Conservation (phyloP, 1,140 invertebrate genomes). For the Psilanteris sp. region DNA sequence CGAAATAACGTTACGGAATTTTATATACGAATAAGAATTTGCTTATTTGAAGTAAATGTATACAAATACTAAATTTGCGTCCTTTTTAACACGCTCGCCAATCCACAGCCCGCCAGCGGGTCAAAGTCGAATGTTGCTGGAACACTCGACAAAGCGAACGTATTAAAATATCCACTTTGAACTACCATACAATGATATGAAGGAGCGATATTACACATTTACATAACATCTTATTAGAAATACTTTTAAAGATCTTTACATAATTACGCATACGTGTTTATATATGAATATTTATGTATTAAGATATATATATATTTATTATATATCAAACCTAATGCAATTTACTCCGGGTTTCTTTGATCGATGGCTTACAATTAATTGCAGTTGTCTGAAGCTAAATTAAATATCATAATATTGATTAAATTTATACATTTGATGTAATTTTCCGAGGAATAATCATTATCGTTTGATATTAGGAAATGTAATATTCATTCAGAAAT, state of each 20-base stretch:
- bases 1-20: background rate
- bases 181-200: conserved; percentile 6
- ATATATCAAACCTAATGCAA: conserved; percentile 2
- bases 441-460: no score
- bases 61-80: conserved; percentile 28
- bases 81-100: conserved; percentile 41
- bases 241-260: conserved; percentile 18
- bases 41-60: conserved; percentile 21
- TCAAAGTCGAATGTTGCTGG: conserved; percentile 16
- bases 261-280: background rate
- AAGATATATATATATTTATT: conserved; percentile 9
- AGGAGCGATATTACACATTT: conserved; percentile 24
- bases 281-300: no score
- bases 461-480: no score
- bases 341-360: conserved; percentile 22
- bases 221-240: conserved; percentile 27
- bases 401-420: background rate
- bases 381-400: conserved; percentile 18
- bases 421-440: background rate
- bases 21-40: conserved; percentile 1
- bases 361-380: background rate
- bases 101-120: conserved; percentile 26
- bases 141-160: conserved; percentile 26
- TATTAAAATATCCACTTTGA: conserved; percentile 30
- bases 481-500: no score